Conservation (phyloP, 2,888 invertebrate genomes). For the Chrysotoxum bicinctum region DNA sequence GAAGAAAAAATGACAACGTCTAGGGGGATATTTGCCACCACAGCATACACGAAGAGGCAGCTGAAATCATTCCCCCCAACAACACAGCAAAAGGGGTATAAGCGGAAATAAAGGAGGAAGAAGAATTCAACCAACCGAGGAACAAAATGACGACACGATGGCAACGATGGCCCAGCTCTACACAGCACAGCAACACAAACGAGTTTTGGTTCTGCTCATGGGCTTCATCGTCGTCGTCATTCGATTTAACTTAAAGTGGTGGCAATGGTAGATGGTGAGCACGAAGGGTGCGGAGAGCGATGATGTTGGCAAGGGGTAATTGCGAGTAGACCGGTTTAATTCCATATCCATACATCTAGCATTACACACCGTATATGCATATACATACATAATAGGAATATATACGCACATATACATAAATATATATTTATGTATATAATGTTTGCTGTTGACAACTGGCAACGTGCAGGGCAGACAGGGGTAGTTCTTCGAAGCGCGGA, state of each 20-base stretch:
- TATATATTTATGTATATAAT: background rate
- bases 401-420: conserved; percentile 19
- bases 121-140: conserved; percentile 71
- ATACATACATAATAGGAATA: conserved; percentile 40
- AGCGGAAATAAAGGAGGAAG: conserved; percentile 70
- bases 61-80: conserved; percentile 54
- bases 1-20: conserved; percentile 52
- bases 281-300: conserved; percentile 50
- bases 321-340: conserved; percentile 69
- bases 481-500: conserved; percentile 34
- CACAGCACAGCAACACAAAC: conserved; percentile 72
- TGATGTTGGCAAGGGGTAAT: conserved; percentile 55
- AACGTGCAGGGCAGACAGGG: conserved; percentile 27
- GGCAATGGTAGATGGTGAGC: conserved; percentile 54
- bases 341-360: conserved; percentile 67
- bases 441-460: conserved; percentile 41
- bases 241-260: conserved; percentile 60
- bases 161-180: conserved; percentile 56
- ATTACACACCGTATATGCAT: conserved; percentile 19
- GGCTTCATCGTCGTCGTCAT: conserved; percentile 49
- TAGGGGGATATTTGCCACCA: conserved; percentile 50
- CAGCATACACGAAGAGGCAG: conserved; percentile 40
- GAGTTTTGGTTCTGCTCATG: conserved; percentile 60
- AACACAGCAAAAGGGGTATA: conserved; percentile 52
- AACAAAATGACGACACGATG: conserved; percentile 71